Evolutionary conservation across 1,140 invertebrate genomes (phyloP).

Genomic region (Micrasema longulum): DNA sequence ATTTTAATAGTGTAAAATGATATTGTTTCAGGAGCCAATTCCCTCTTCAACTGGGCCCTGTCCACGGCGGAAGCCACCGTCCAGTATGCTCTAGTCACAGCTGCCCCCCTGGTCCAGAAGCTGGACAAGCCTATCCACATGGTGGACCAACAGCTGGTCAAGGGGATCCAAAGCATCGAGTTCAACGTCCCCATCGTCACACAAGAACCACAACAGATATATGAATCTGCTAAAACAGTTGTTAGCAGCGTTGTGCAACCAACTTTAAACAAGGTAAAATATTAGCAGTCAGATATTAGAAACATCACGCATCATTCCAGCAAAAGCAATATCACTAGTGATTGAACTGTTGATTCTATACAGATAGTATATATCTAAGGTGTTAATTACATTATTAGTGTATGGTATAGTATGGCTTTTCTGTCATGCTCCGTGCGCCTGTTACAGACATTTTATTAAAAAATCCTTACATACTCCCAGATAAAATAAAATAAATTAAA

Average conservation of each 20-base stretch:
- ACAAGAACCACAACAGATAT: conserved; percentile 77
- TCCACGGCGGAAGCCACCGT: conserved; percentile 77
- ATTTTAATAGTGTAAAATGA: too few relatives aligned
- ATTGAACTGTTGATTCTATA: too few relatives aligned
- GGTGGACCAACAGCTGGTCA: conserved; percentile 75
- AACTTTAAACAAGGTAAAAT: conserved; percentile 14
- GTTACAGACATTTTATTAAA: too few relatives aligned
- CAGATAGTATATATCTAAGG: too few relatives aligned
- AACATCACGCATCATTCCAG: too few relatives aligned
- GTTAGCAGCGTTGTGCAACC: conserved; percentile 67
- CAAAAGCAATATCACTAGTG: too few relatives aligned
- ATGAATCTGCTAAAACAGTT: conserved; percentile 76
- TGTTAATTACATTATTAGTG: too few relatives aligned
- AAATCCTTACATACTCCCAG: too few relatives aligned
- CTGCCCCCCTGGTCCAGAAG: conserved; percentile 72
- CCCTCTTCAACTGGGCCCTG: conserved; percentile 75
- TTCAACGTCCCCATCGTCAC: conserved; percentile 76
- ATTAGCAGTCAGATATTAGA: too few relatives aligned
- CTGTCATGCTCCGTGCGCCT: too few relatives aligned
- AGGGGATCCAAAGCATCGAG: conserved; percentile 76
- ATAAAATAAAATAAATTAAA: too few relatives aligned
- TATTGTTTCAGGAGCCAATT: conserved; percentile 67
- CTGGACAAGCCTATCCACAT: conserved; percentile 73
- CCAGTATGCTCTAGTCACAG: conserved; percentile 70
- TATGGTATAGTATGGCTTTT: too few relatives aligned